Base-by-base conservation (phyloP, 2,113 vertebrate genomes). In the Bettongia penicillata region DNA sequence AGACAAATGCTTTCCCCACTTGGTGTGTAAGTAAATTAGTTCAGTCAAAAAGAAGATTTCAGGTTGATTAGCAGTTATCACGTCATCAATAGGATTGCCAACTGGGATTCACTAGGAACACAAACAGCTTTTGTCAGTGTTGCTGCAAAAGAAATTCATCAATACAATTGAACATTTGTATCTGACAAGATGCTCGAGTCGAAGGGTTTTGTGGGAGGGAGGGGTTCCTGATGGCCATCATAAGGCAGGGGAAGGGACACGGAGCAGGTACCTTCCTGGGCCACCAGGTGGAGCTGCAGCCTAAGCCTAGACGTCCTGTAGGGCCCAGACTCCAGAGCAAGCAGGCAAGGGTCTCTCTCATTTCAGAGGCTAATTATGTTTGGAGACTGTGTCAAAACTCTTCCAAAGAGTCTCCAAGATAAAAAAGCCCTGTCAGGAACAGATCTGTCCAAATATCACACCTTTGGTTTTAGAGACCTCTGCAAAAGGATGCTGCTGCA, bases 201-300 rank as follows among this genome's bases (percentile, higher is more conserved):
- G 94, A 0, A 5, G 11, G 19, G 84, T 89, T 95, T 55, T 91
- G 90, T 51, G 1, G 14, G 37, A 19, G 68, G 16, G 68, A 77
- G 37, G 57, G 49, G 24, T 3, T 49, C 89, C n/a, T 31, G 16
- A 8, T 48, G 12, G 3, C 23, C 93, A 90, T 89, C 90, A 8
- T 37, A 96, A 93, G 96, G 94, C 93, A 61, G 91, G 91, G 93
- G 93, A 19, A 68, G 22, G 48, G 90, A 77, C 91, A 1, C 31
- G 16, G 90, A 89, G 97, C n/a, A 97, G 93, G 95, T 93, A 93
- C 96, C 95, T 93, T 37, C 5, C 95, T 96, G 95, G 96, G 97
- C 98, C 98, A 98, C 94, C 98, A 99, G 98, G 98, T 98, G 98
- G 98, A 97, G 98, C 98, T 98, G 97, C 93, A 98, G 98, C 93